phyloP scores from a whole-genome alignment of 2,888 invertebrate genomes.

The Eledone cirrhosa region DNA sequence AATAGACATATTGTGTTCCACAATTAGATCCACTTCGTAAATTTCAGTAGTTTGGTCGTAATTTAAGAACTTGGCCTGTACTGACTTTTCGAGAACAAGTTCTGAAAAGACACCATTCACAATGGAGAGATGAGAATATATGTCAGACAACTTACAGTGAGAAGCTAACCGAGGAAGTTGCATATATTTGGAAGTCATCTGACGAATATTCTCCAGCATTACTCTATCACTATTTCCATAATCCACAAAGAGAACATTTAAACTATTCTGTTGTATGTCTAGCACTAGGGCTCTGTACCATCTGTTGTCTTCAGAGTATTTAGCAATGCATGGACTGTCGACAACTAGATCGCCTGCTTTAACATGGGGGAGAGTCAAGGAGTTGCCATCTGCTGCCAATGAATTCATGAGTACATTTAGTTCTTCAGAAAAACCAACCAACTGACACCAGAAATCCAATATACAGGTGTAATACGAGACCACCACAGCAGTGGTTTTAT shows the following conservation, averaged over 20 bases:
- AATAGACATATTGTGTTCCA: neutral
- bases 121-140: neutral
- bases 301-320: slow-evolving; percentile 47
- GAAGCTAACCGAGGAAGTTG: slow-evolving; percentile 48
- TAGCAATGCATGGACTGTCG: slow-evolving; percentile 43
- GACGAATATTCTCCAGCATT: slow-evolving; percentile 42
- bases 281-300: slow-evolving; percentile 57
- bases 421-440: slow-evolving; percentile 34
- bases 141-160: slow-evolving; percentile 31
- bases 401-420: slow-evolving; percentile 47
- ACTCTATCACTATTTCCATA: slow-evolving; percentile 59
- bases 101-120: neutral
- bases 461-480: neutral
- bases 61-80: slow-evolving; percentile 11
- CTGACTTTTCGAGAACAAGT: slow-evolving; percentile 15
- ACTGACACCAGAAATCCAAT: slow-evolving; percentile 49
- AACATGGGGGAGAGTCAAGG: slow-evolving; percentile 25
- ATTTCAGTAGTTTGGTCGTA: neutral
- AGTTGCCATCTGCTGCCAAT: slow-evolving; percentile 44
- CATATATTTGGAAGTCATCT: slow-evolving; percentile 43
- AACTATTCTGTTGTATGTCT: slow-evolving; percentile 36
- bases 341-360: neutral
- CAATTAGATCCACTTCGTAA: slow-evolving; percentile 18
- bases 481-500: neutral
- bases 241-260: slow-evolving; percentile 60